These are phyloP conservation scores for Sebastes nivosus DNA, from an alignment of 2,797 vertebrate genomes.

Conservation along the genomic window DNA sequence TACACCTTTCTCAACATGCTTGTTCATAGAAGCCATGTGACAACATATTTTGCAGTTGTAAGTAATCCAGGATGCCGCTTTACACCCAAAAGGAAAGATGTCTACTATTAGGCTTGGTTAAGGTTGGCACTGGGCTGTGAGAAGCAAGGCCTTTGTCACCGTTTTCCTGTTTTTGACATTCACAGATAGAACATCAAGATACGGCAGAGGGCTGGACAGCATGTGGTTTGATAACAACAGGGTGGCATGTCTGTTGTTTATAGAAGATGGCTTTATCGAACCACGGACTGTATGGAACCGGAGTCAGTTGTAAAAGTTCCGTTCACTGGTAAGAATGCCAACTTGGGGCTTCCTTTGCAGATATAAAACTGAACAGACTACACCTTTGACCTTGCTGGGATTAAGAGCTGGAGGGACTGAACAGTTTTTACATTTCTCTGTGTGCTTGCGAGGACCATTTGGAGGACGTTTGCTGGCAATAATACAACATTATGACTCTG, in stretches of 20 bases:
- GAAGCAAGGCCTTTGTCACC: constrained; percentile 14
- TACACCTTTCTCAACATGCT: background rate
- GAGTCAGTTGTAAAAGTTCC: background rate
- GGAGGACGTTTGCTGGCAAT: background rate
- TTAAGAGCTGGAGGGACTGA: background rate
- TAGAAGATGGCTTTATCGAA: constrained; percentile 1
- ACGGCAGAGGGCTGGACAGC: constrained; percentile 19
- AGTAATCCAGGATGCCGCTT: background rate
- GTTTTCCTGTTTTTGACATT: constrained; percentile 49
- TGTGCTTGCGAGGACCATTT: background rate
- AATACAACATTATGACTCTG: background rate
- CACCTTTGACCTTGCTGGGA: background rate
- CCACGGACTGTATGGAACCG: background rate
- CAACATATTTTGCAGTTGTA: background rate
- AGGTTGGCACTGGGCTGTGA: background rate
- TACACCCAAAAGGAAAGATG: background rate
- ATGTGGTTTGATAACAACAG: constrained; percentile 12
- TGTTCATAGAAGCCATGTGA: background rate
- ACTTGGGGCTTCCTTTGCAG: background rate
- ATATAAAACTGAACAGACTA: background rate
- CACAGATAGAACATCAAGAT: constrained; percentile 6
- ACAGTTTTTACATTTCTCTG: background rate
- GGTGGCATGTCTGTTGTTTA: constrained; percentile 17
- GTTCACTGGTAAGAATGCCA: background rate
- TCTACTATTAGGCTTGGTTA: background rate